A percentile compares a stretch with the other conserved stretches of the same genome.
Evolutionary conservation across 2,797 vertebrate species (phyloP).

Genomic region (Gouania willdenowi): DNA sequence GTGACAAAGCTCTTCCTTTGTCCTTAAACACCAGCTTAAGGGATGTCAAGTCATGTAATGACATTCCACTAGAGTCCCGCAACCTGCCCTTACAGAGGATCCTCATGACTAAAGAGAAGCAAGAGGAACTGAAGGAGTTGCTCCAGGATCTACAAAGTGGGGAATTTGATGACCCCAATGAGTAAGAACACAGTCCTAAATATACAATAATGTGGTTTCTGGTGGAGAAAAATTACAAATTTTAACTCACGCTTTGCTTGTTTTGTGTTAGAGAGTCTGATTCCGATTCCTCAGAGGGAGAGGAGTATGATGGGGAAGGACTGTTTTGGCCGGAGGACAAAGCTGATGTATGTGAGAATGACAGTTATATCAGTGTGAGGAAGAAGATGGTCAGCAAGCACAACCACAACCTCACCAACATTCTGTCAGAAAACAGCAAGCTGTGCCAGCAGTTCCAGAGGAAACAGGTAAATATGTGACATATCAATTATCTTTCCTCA

Average conservation of each 20-base stretch:
- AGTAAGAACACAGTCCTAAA: constrained; percentile 42
- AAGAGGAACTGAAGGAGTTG: constrained; percentile 90
- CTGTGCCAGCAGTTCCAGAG: constrained; percentile 82
- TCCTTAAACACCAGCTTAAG: constrained; percentile 66
- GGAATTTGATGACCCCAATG: constrained; percentile 68
- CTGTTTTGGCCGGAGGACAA: constrained; percentile 80
- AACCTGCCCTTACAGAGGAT: constrained; percentile 86
- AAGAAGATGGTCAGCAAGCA: constrained; percentile 82
- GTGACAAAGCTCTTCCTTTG: constrained; percentile 45
- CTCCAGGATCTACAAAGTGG: constrained; percentile 87
- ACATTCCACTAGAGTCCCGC: constrained; percentile 31
- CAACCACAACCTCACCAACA: constrained; percentile 70
- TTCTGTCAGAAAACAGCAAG: constrained; percentile 82
- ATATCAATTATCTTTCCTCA: background rate
- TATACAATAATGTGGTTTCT: background rate
- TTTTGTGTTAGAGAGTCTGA: constrained; percentile 58
- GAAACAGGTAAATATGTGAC: constrained; percentile 75
- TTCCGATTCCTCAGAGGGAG: constrained; percentile 69
- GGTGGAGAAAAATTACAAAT: background rate
- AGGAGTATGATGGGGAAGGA: constrained; percentile 82
- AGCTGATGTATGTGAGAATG: constrained; percentile 77
- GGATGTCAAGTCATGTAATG: constrained; percentile 50
- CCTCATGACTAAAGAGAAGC: constrained; percentile 94
- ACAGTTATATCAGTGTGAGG: constrained; percentile 89
- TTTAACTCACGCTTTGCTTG: too few species aligned